Evolutionary conservation across 1,140 invertebrate species (phyloP), one percentile per base, ranked within the genome.

Genomic region (Drosophila tani): DNA sequence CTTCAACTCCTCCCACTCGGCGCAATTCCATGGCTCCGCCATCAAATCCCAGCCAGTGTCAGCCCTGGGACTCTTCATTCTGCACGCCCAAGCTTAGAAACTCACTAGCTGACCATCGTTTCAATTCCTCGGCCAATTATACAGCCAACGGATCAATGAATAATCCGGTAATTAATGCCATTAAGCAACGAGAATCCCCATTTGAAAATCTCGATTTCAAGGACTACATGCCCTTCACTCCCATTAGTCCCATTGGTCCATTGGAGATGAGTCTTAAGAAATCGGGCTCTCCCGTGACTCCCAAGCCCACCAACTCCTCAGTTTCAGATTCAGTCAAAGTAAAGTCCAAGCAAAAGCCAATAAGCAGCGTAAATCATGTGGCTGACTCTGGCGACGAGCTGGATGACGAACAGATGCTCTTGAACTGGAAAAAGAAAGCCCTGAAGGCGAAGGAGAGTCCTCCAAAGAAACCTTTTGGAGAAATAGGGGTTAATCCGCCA

Each of bases 371-470:
- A 3, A 55, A 55, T 8, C 50, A 55, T 21, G 19, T 53, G 27
- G 55, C 49, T 14, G 35, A n/a, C 5, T 38, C 35, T 14, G 27
- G 21, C n/a, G 53, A 65, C 17, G 62, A 62, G 5, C 11, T 29
- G 0, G 57, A 65, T 2, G 65, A 68, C 8, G 21, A 67, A 0
- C 9, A 40, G 6, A 11, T 32, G 17, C 60, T 68, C 1, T n/a
- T 45, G 5, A 0, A 15, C 5, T 49, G 12, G 45, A 9, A 49
- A 4, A 19, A 0, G 21, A 24, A 24, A 24, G 21, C 21, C 21
- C 21, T 24, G 21, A 24, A 24, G 21, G 21, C 21, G 3, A 24
- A 24, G 21, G 21, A 21, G 21, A 21, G 5, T 15, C 9, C 32
- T 6, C 3, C n/a, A 1, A 11, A 17, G 2, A 43, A 8, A 3